phyloP scores from a whole-genome alignment of 2,888 invertebrate species.

The Clanis bilineata region DNA sequence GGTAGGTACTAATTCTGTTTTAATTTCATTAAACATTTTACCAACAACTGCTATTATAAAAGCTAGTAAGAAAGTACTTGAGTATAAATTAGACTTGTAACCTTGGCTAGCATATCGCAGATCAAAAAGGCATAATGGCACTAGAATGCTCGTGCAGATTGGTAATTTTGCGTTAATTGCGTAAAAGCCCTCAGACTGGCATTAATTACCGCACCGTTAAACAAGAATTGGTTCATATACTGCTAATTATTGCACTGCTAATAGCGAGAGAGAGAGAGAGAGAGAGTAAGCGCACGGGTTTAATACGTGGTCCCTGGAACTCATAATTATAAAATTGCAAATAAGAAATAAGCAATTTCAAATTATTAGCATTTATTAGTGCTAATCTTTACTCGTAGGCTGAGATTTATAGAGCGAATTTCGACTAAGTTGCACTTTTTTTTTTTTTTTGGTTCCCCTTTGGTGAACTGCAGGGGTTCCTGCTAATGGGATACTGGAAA shows the following conservation, averaged over 20 bases:
- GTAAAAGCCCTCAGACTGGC: constrained; percentile 38
- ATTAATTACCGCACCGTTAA: constrained; percentile 50
- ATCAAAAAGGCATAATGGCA: background rate
- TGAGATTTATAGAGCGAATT: no score
- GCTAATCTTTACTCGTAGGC: no score
- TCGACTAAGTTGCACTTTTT: no score
- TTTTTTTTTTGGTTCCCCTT: no score
- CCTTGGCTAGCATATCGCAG: constrained; percentile 2
- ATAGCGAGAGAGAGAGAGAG: no score
- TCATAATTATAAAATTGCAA: background rate
- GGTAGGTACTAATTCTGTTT: no score
- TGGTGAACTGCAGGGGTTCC: no score
- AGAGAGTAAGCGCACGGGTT: background rate
- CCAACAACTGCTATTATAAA: background rate
- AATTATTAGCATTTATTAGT: no score
- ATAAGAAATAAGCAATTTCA: no score
- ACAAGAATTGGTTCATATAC: constrained; percentile 15
- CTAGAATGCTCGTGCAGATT: constrained; percentile 33
- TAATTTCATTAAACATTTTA: background rate
- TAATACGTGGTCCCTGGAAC: background rate
- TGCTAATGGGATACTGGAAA: no score
- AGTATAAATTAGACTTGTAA: background rate
- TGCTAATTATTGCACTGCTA: background rate
- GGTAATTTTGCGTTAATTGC: constrained; percentile 50
- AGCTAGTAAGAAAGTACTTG: background rate